phyloP scores from a whole-genome alignment of 1,140 invertebrate genomes.

The Neodiprion pinetum region DNA sequence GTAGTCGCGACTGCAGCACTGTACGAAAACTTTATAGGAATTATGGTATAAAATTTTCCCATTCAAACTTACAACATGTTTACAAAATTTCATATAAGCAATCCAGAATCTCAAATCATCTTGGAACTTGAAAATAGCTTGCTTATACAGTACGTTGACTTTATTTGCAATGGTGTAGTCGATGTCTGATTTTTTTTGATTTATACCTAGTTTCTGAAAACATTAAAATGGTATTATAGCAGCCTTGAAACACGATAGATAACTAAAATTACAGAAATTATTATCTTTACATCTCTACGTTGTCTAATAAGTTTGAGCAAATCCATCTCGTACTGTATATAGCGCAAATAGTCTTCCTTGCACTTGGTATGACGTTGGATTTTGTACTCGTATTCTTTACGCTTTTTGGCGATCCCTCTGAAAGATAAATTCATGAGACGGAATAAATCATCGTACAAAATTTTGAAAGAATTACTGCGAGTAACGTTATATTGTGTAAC shows the following conservation, averaged over 20 bases:
- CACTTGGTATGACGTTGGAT: conserved; percentile 70
- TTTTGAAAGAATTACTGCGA: conserved; percentile 15
- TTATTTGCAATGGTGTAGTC: conserved; percentile 71
- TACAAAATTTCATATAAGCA: conserved; percentile 76
- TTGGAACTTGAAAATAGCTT: conserved; percentile 68
- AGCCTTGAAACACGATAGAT: conserved; percentile 16
- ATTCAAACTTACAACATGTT: conserved; percentile 63
- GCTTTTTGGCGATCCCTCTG: conserved; percentile 73
- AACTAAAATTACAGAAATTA: conserved; percentile 9
- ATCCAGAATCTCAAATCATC: conserved; percentile 75
- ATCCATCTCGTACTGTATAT: conserved; percentile 76
- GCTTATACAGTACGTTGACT: conserved; percentile 71
- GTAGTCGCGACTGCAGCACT: too few species aligned
- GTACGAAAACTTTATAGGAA: neutral
- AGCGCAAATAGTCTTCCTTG: conserved; percentile 76
- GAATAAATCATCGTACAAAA: conserved; percentile 20
- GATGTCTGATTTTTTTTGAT: conserved; percentile 70
- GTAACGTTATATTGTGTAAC: conserved; percentile 20
- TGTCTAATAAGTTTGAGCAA: conserved; percentile 71
- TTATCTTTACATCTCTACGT: conserved; percentile 58
- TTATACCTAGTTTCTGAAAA: conserved; percentile 64
- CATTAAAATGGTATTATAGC: conserved; percentile 7
- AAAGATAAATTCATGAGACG: conserved; percentile 33
- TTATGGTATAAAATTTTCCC: neutral
- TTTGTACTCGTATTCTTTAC: conserved; percentile 76